Base-by-base conservation (phyloP, 2,113 vertebrate species). In the Nibea coibor region DNA sequence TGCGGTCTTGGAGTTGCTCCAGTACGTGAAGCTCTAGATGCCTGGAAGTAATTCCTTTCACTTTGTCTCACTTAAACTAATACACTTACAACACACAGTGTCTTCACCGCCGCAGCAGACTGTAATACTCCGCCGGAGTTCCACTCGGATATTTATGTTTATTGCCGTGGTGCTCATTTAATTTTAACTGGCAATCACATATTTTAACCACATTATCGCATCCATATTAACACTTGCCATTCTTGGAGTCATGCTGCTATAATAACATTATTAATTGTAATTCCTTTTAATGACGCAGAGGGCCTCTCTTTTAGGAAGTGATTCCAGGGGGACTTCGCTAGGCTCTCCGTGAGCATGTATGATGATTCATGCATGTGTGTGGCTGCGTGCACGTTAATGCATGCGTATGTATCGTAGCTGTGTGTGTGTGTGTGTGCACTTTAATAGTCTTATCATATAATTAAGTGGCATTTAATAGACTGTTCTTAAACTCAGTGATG, bases 381-480 rank as follows among this genome's bases (percentile, higher is more conserved):
- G 39, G n/a, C 14, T 50, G 70, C 54, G 74, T 66, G 53, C 62
- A 19, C 71, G 8, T 56, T 51, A 12, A 50, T 73, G 63, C 54
- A 42, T 54, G 57, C 59, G 64, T 50, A 51, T 57, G 71, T 69
- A 28, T 59, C 68, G 42, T 20, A 62, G 47, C 78, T 65, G 56
- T 86, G 78, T 72, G 50, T 20, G 62, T 76, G 56, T 67, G 19
- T 70, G 53, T 69, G 78, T 12, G 35, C 56, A 59, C 83, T 82
- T 83, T 75, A 64, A 78, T 81, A 4, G 72, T 86, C 86, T 93
- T 90, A 90, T 91, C 88, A 84, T 83, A 80, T 94, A 93, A 94
- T 93, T 88, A 94, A 93, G 87, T 92, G 87, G 72, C 91, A 88
- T 93, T 94, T 92, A 91, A 91, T 83, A 88, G 81, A 87, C 80